Base-by-base conservation (phyloP, 2,888 invertebrate genomes). In the Hetaerina titia region DNA sequence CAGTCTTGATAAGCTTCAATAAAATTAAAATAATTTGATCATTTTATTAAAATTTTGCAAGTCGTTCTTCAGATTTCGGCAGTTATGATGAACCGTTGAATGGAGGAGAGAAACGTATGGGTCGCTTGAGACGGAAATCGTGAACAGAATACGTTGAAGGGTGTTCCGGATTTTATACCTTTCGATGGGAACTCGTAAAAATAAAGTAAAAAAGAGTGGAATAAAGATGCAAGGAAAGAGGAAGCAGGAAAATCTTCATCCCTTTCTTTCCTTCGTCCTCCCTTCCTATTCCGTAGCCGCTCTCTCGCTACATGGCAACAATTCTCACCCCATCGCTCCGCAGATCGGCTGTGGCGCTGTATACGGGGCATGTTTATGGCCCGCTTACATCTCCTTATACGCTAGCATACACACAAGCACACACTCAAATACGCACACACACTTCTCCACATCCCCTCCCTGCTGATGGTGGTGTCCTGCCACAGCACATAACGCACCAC, bases 321-420 rank as follows among this genome's bases (percentile, higher is more conserved):
- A 92, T 92, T 92, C 92, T 56, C 92, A 92, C 69, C n/a, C 92
- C 92, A 92, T 92, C 92, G 92, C 45, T 69, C 92, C 69, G 63
- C 69, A 69, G 92, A 64, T 92, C 92, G 92, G 69, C 92, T 31
- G 81, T 81, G 81, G 81, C 81, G 81, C 31, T 15, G 92, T 92
- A 92, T 92, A 92, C 69, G 92, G 69, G 92, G 92, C 69, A 92
- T 92, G 92, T 92, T 92, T 92, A 92, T 92, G 92, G 92, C 92
- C 22, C 92, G 69, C 92, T 92, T 92, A 92, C 92, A 92, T 92
- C 92, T 45, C 64, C 74, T 92, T 69, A 81, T 81, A 31, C 81
- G 69, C 69, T 15, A 15, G 60, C 60, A 60, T 60, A 60, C 60
- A 9, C 60, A 60, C 60, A 60, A 7, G 25, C 81, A 19, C 81